Evolutionary conservation across 2,797 vertebrate species (phyloP).

Genomic region (Tangara arthus): DNA sequence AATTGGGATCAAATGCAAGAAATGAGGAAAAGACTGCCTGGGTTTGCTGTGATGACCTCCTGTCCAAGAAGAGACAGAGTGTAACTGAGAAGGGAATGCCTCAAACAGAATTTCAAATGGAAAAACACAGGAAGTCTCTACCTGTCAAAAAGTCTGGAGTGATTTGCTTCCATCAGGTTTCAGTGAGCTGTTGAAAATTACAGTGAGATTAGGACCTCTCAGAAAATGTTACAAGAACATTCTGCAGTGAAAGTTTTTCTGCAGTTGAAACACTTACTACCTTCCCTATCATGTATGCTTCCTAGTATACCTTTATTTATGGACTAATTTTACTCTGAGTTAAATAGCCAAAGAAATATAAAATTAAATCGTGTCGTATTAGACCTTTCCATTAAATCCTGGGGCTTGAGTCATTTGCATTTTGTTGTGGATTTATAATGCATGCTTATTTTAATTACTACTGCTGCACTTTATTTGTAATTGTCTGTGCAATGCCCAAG

Average conservation of each 20-base stretch:
- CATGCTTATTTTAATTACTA: conserved; percentile 55
- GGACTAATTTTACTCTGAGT: background rate
- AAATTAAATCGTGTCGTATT: background rate
- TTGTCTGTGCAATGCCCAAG: conserved; percentile 30
- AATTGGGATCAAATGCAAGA: background rate
- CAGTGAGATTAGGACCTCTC: conserved; percentile 1
- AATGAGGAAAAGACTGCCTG: background rate
- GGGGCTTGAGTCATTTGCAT: conserved; percentile 21
- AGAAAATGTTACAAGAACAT: background rate
- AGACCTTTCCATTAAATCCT: conserved; percentile 39
- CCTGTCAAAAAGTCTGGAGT: background rate
- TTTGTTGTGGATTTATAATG: conserved; percentile 28
- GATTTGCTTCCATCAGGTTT: background rate
- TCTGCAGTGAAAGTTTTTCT: background rate
- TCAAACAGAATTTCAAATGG: background rate
- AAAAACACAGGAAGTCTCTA: background rate
- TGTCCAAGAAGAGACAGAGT: background rate
- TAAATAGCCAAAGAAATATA: conserved; percentile 11
- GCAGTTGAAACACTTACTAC: background rate
- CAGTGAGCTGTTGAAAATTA: conserved; percentile 12
- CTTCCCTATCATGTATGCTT: background rate
- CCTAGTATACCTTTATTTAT: background rate
- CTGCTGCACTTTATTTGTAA: conserved; percentile 50
- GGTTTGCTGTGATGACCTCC: background rate
- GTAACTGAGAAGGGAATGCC: background rate